A percentile compares a stretch with the other conserved stretches of the same genome.
Evolutionary conservation across 1,140 invertebrate genomes (phyloP).

Genomic region (Pollicipes pollicipes): DNA sequence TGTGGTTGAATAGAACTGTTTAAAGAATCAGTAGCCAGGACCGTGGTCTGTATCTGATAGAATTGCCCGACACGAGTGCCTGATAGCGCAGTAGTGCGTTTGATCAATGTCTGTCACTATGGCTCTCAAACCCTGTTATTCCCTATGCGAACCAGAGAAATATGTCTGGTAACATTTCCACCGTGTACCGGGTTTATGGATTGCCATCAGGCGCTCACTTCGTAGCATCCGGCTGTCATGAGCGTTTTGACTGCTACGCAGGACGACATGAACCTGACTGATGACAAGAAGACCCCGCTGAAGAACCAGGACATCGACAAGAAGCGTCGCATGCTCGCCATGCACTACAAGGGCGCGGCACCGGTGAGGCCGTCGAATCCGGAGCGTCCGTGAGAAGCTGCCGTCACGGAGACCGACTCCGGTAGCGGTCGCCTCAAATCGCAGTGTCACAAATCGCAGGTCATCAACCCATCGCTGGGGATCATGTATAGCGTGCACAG

Average conservation of each 20-base stretch:
- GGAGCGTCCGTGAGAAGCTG: constrained; percentile 29
- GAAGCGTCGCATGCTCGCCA: constrained; percentile 1
- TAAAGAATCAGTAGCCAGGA: too few relatives aligned
- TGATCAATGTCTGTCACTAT: neutral
- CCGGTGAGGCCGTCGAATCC: neutral
- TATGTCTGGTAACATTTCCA: too few relatives aligned
- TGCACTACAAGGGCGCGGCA: neutral
- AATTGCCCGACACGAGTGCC: too few relatives aligned
- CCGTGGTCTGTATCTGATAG: too few relatives aligned
- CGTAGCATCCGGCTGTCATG: neutral
- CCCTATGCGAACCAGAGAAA: too few relatives aligned
- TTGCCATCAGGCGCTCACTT: neutral
- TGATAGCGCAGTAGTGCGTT: neutral
- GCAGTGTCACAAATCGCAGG: too few relatives aligned
- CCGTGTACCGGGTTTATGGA: too few relatives aligned
- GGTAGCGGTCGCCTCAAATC: too few relatives aligned
- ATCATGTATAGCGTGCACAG: neutral
- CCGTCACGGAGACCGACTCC: neutral
- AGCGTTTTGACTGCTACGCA: neutral
- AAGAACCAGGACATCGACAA: neutral
- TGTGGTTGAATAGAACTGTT: too few relatives aligned
- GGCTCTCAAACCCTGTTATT: too few relatives aligned
- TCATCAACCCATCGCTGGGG: neutral
- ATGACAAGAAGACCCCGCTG: constrained; percentile 1
- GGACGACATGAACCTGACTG: constrained; percentile 1